Base-by-base conservation (phyloP, 2,113 vertebrate genomes). In the Polypterus senegalus region DNA sequence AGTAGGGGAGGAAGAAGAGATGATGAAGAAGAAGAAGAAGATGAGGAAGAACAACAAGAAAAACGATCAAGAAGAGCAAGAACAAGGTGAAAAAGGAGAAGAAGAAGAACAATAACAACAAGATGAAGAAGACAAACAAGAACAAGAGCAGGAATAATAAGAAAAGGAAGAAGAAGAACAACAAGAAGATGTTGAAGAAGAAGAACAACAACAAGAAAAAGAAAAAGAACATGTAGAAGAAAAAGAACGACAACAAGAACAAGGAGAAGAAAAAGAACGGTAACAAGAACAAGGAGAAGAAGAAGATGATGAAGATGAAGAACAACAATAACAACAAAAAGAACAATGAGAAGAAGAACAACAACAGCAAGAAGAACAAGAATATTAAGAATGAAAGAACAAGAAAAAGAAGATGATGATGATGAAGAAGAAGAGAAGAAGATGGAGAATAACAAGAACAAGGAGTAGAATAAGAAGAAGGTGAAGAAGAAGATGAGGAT, bases 61-160 rank as follows among this genome's bases (percentile, higher is more conserved):
- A 44, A 3, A 59, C 6, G 53, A 10, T 4, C 11, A 3, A 43
- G 2, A 9, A 4, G 27, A 45, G 0, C 46, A 5, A 5, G 59
- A 63, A 63, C 4, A 48, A 63, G 7, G 64, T 11, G 27, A 60
- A 58, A 4, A 49, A 66, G 49, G n/a, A 9, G 2, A 9, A 44
- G 4, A 5, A 3, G 27, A 27, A 27, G 1, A 27, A 27, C 27
- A 27, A 27, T 2, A 27, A 27, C 2, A 27, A 27, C 27, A 27
- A 27, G 5, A 1, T 58, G 58, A 46, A 46, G 44, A 59, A 44
- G 5, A 10, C 62, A 56, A 5, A n/a, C 9, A 49, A 3, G 7
- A 46, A 4, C 53, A n/a, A 60, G 6, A 54, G 5, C 5, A 48
- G n/a, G 6, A 49, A 9, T 61, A 46, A 65, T 49, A 51, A 1